These are phyloP conservation scores for human (Homo sapiens) DNA, from an alignment of 2,113 vertebrate genomes.

Conservation along the genomic window DNA sequence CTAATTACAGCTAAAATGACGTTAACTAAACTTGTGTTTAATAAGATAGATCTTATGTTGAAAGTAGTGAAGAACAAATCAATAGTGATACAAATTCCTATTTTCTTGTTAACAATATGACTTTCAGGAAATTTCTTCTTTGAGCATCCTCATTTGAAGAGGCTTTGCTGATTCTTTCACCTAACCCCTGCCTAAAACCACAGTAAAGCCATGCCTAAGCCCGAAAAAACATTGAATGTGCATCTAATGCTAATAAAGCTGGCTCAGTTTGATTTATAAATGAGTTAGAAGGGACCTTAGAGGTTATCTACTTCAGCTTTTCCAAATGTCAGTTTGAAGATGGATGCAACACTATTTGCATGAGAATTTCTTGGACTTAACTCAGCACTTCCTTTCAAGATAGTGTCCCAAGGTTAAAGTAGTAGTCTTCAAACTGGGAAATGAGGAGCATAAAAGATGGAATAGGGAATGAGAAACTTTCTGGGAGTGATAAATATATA, in stretches of 20 bases:
- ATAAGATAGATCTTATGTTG: background rate
- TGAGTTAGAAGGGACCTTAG: background rate
- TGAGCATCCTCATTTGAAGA: background rate
- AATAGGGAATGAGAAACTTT: background rate
- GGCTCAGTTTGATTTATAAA: background rate
- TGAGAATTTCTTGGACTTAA: background rate
- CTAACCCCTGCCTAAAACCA: background rate
- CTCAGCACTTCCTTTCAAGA: background rate
- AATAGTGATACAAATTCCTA: background rate
- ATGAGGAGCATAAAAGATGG: background rate
- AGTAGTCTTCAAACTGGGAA: background rate
- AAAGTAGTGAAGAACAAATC: slow-evolving; percentile 4
- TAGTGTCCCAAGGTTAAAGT: background rate
- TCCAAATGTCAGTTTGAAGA: background rate
- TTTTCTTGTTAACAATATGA: background rate
- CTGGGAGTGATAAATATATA: background rate
- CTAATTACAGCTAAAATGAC: background rate
- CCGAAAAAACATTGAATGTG: background rate
- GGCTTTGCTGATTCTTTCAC: background rate
- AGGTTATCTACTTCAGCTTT: background rate
- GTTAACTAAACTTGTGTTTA: background rate
- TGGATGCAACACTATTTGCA: background rate
- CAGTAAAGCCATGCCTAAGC: too few species aligned
- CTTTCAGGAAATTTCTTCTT: background rate
- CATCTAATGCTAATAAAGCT: background rate